Evolutionary conservation across 1,140 invertebrate species (phyloP), one percentile per base, ranked within the genome.

Genomic region (Ceratina australensis): DNA sequence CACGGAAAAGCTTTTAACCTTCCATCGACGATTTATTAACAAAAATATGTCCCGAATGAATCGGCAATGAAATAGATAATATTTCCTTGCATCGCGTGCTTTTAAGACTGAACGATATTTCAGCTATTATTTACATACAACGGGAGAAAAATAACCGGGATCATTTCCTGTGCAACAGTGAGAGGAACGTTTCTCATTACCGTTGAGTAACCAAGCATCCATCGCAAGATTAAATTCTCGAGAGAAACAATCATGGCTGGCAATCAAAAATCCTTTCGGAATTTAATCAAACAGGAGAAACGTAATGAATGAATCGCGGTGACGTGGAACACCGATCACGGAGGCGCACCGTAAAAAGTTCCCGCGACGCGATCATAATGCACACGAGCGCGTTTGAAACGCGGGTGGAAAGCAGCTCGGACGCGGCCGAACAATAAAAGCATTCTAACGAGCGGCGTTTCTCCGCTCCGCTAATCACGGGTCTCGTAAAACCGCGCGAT

Each of bases 401-500:
- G 65, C 24, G 33, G 13, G 28, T 8, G 26, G n/a, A 24, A 16
- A 28, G 8, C 73, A 28, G 8, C 73, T 82, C 57, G 71, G 79
- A 72, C 33, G 42, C 20, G 68, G 0, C 18, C 5, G 50, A 28
- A 15, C 24, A 72, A 78, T 73, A 65, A 81, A 83, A 73, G 65
- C 60, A 33, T 42, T 61, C 33, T 73, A 61, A 83, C 68, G 79
- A 69, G 47, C 47, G 10, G 54, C 64, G 56, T 56, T 80, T 77
- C 73, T 68, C 8, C 33, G 68, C 68, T 68, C 42, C 4, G 66
- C 59, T 79, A 72, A 82, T 72, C 77, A 79, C 47, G 49, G 22
- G 2, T 20, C 54, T 79, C 80, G 67, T 82, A 79, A 82, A 83
- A 72, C 60, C 26, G 20, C 49, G 57, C 61, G 33, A 42, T 16